phyloP scores from a whole-genome alignment of 2,797 vertebrate species.

The Sus cebifrons region DNA sequence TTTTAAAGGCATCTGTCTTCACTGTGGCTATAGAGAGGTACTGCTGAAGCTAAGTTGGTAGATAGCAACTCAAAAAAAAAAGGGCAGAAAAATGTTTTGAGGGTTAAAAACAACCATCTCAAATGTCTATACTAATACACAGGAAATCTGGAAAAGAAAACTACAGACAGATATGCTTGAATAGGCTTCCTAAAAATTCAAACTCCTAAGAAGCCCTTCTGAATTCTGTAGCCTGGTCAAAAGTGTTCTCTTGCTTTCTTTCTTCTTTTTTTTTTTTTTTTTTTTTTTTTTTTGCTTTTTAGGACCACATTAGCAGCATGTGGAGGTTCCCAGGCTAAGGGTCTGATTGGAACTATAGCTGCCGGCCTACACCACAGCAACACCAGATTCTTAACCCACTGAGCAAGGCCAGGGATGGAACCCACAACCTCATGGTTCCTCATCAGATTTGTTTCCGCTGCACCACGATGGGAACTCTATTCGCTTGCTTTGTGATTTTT shows the following conservation, averaged over 20 bases:
- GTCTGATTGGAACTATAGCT: too few species aligned
- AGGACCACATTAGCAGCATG: too few species aligned
- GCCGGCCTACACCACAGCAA: too few species aligned
- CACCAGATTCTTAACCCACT: too few species aligned
- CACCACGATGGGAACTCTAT: background rate
- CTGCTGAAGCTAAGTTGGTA: background rate
- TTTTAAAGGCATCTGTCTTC: constrained; percentile 18
- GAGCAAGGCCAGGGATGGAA: too few species aligned
- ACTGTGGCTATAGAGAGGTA: background rate
- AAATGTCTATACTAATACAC: background rate
- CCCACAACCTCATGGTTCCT: too few species aligned
- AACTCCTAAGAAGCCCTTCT: constrained; percentile 43
- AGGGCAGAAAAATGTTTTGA: background rate
- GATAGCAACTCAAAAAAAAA: background rate
- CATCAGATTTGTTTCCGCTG: too few species aligned
- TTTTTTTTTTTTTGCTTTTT: too few species aligned
- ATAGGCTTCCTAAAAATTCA: constrained; percentile 20
- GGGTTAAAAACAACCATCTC: background rate
- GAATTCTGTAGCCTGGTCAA: background rate
- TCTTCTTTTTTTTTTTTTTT: too few species aligned
- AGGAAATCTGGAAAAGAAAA: background rate
- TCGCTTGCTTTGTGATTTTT: constrained; percentile 59
- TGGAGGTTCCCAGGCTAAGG: too few species aligned
- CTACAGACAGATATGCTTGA: background rate
- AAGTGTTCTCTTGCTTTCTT: constrained; percentile 56